Base-by-base conservation (phyloP, 1,140 invertebrate genomes). In the Drosophila nasuta region DNA sequence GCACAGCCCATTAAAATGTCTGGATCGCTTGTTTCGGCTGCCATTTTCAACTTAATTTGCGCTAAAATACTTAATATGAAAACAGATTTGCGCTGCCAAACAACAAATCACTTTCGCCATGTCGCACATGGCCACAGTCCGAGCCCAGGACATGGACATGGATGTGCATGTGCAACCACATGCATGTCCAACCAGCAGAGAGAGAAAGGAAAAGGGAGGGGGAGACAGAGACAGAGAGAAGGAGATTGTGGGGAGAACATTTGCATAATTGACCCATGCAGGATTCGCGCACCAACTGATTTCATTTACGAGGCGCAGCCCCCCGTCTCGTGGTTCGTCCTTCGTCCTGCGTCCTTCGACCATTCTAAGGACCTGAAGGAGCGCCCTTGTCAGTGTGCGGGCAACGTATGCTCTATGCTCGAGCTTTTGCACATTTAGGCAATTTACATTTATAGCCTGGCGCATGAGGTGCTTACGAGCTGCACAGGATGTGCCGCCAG, bases 241-340 rank as follows among this genome's bases (percentile, higher is more conserved):
- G 20, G 49, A 54, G 67, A 38, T n/a, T 38, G 43, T 46, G 20
- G n/a, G 11, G 72, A 64, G 52, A 60, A 81, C 86, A 89, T 89
- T 89, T 89, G 85, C 85, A 89, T 89, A 89, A 89, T 90, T 89
- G 85, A 89, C 86, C 86, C 85, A 89, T 89, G 81, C 85, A 89
- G 85, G 86, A 89, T 89, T 90, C 85, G 85, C 85, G 86, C 85
- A 89, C 85, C 86, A 90, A 89, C 85, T 89, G 85, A 89, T 89
- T 89, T 89, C 85, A 89, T 89, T 89, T 89, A 89, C 83, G 80
- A 80, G 56, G 38, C 69, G 64, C 70, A 17, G 15, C 5, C 2
- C 0, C 28, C 3, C 30, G 13, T 5, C 63, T 25, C 20, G 4
- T 25, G 25, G 11, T 17, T 1, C 7, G 11, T 30, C 41, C 35